Percentiles rank a stretch among this genome's conserved stretches.
These are phyloP conservation scores for Cheilosia vernalis DNA, from an alignment of 2,888 invertebrate genomes.

Conservation along the genomic window DNA sequence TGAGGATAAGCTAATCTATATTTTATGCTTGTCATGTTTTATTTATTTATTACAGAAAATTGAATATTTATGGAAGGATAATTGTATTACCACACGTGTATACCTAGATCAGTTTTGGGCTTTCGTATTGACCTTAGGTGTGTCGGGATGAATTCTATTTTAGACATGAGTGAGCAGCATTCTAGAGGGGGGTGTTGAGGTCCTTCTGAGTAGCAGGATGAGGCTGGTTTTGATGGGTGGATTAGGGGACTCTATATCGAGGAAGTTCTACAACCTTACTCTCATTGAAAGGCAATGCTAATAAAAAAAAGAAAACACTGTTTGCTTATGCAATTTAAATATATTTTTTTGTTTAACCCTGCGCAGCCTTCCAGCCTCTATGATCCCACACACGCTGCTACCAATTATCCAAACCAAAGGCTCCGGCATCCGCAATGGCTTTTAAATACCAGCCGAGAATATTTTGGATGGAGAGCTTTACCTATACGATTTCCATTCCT, in stretches of 20 bases:
- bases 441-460: too few species aligned
- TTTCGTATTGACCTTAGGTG: not conserved
- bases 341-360: too few species aligned
- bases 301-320: too few species aligned
- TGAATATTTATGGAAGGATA: conserved; percentile 52
- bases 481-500: too few species aligned
- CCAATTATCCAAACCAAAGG: too few species aligned
- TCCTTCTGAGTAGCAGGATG: not conserved
- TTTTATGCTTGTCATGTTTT: conserved; percentile 63
- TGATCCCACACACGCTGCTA: too few species aligned
- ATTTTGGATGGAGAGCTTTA: too few species aligned
- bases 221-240: not conserved
- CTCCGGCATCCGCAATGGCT: too few species aligned
- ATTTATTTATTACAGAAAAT: conserved; percentile 55
- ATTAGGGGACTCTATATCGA: not conserved
- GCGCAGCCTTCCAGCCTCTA: too few species aligned
- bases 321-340: too few species aligned
- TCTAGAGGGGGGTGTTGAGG: not conserved
- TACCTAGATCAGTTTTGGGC: not conserved
- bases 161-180: not conserved
- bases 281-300: too few species aligned
- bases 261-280: too few species aligned
- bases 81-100: conserved; percentile 36
- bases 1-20: conserved; percentile 51
- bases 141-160: conserved; percentile 21